Base-by-base conservation (phyloP, 2,797 vertebrate genomes). In the Brachymystax lenok region DNA sequence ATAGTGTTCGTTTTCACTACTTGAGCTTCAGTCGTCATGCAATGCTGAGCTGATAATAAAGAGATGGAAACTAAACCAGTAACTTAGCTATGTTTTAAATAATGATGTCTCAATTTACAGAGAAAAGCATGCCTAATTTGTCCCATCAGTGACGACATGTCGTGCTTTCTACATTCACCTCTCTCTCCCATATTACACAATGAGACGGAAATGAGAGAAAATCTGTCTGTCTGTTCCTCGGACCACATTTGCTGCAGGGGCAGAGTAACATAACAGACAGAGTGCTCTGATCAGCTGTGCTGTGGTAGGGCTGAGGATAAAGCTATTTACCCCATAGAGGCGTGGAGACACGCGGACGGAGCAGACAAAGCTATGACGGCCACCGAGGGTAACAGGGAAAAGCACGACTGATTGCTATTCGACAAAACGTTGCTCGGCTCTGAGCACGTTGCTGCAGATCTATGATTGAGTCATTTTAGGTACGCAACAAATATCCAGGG, bases 41-140 rank as follows among this genome's bases (percentile, higher is more conserved):
- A 46, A 46, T 46, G 40, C 10, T 46, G 40, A 46, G 40, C 10
- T 46, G 40, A 46, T 46, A 63, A 63, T 24, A 61, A 61, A 61
- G n/a, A 24, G n/a, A 61, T 63, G 2, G 10, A 13, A 46, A 3
- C 40, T 46, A 6, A 63, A 63, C 21, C 21, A 24, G 59, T 24
- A 46, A 46, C 40, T 46, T 46, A 46, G 10, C 40, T 46, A 46
- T 46, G 40, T 12, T 46, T 46, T 46, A 12, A 46, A 73, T 77
- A 67, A 12, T 5, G 8, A 59, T 40, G 8, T 66, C 73, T 75
- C 64, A 75, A 75, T 81, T 85, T 77, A 68, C 69, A 77, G 82
- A 85, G 76, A 79, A 84, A 86, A 83, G 40, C 10, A 46, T 46
- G 40, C 40, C 40, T 46, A 13, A 46, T 46, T 46, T 13, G 2